phyloP scores from a whole-genome alignment of 2,113 vertebrate genomes.

The Aspidoscelis tigris region DNA sequence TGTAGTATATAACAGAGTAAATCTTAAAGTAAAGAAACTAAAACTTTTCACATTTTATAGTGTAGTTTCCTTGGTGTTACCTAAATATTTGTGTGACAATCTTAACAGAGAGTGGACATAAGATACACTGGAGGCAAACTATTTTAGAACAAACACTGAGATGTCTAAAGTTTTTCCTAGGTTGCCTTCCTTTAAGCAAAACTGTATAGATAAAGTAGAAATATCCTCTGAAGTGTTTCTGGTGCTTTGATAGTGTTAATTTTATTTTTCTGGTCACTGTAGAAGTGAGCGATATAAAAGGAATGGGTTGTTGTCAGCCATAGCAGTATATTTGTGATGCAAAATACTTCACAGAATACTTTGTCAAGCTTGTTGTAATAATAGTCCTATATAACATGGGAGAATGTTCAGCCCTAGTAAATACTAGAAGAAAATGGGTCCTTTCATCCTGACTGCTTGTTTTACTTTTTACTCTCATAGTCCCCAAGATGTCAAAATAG shows the following conservation, averaged over 20 bases:
- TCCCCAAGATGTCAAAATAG: conserved; percentile 72
- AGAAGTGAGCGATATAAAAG: conserved; percentile 44
- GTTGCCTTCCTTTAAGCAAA: background rate
- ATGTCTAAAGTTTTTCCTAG: conserved; percentile 28
- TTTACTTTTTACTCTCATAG: conserved; percentile 43
- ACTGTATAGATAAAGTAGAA: conserved; percentile 30
- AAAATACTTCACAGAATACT: conserved; percentile 61
- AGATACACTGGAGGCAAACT: conserved; percentile 13
- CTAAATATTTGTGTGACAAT: no score
- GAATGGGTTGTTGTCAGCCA: conserved; percentile 61
- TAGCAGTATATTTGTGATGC: conserved; percentile 70
- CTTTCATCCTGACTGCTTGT: conserved; percentile 53
- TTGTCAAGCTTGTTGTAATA: conserved; percentile 50
- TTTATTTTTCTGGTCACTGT: conserved; percentile 53
- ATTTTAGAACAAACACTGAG: background rate
- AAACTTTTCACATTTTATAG: conserved; percentile 57
- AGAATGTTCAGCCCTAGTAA: conserved; percentile 61
- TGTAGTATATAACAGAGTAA: background rate
- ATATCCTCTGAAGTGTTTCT: background rate
- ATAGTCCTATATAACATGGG: conserved; percentile 52
- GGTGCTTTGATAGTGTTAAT: conserved; percentile 44
- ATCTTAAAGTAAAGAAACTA: conserved; percentile 31
- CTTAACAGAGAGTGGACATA: background rate
- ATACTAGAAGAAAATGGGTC: conserved; percentile 67
- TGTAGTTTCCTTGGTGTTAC: background rate